A percentile compares a stretch with the other conserved stretches of the same genome.
These are phyloP conservation scores for Oligia fasciuncula DNA, from an alignment of 2,888 invertebrate genomes.

Conservation along the genomic window DNA sequence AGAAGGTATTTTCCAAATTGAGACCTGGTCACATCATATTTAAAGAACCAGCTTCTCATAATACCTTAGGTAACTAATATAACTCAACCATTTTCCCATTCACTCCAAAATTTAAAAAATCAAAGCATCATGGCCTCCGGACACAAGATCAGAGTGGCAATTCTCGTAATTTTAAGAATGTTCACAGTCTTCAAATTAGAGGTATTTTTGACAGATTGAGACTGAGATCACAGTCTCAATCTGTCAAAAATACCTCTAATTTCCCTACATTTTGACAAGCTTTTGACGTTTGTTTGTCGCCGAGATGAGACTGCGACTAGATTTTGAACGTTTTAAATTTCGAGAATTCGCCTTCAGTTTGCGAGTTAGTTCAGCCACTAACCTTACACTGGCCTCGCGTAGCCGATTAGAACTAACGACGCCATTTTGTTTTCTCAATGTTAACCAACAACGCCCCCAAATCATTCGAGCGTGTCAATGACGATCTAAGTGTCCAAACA, in stretches of 20 bases:
- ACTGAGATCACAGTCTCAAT: no score
- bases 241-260: no score
- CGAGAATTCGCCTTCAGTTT: not conserved
- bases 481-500: not conserved
- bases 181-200: no score
- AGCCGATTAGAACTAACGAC: not conserved
- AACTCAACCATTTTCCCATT: not conserved
- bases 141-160: not conserved
- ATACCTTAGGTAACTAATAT: not conserved
- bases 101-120: constrained; percentile 23
- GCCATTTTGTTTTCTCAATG: not conserved
- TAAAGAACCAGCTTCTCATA: not conserved
- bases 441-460: not conserved
- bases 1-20: not conserved
- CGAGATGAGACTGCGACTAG: no score
- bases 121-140: not conserved
- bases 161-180: no score
- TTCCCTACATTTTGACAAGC: no score
- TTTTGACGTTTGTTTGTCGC: no score
- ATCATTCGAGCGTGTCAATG: not conserved
- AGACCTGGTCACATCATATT: no score
- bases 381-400: not conserved
- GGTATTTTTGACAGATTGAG: no score
- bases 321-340: no score
- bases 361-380: not conserved